Percentiles rank a stretch among this genome's conserved stretches.
Conservation (phyloP, 2,888 invertebrate species). For the Syrphus vitripennis region DNA sequence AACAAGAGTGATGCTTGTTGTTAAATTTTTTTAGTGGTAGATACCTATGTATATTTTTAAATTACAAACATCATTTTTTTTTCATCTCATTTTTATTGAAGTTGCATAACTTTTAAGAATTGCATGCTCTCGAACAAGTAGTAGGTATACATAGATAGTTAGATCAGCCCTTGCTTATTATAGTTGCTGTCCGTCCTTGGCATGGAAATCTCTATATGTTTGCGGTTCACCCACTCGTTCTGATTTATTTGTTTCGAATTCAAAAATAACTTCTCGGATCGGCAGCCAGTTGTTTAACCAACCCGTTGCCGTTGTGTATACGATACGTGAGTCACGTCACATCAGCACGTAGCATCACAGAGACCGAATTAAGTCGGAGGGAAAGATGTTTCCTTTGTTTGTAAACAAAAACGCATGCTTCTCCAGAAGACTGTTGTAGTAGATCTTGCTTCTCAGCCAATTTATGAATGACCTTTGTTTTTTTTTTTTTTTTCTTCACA, state of each 20-base stretch:
- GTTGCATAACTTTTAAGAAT: constrained; percentile 10
- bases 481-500: too few species aligned
- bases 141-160: background rate
- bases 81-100: background rate
- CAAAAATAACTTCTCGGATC: constrained; percentile 33
- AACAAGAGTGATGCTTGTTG: background rate
- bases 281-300: background rate
- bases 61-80: too few species aligned
- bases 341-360: background rate
- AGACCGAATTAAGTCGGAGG: background rate
- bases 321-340: constrained; percentile 42
- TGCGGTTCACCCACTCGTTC: background rate
- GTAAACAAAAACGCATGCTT: constrained; percentile 48
- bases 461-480: constrained; percentile 45
- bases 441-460: background rate
- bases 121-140: background rate
- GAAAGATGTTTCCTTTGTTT: constrained; percentile 46
- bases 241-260: background rate
- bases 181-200: constrained; percentile 32
- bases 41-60: background rate
- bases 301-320: background rate
- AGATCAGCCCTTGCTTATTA: background rate
- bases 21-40: too few species aligned
- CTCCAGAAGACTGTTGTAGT: background rate
- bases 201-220: constrained; percentile 14